Evolutionary conservation across 2,888 invertebrate species (phyloP).

Genomic region (Drosophila siamana): DNA sequence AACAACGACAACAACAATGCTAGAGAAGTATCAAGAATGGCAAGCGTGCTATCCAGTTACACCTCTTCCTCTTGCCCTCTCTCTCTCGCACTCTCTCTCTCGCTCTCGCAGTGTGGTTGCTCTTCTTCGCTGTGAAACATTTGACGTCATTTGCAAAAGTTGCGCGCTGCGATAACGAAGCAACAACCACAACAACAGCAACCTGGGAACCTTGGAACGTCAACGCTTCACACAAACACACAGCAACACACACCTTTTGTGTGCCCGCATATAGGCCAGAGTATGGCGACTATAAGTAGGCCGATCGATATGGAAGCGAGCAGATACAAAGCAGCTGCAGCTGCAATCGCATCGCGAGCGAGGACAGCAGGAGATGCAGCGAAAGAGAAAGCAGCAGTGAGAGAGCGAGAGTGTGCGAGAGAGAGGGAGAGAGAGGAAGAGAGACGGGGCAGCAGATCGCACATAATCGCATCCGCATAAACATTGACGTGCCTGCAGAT

Average conservation of each 20-base stretch:
- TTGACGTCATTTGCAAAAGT: slow-evolving; percentile 78
- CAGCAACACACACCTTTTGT: slow-evolving; percentile 22
- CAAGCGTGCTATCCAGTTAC: slow-evolving; percentile 51
- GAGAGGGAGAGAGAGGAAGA: not conserved
- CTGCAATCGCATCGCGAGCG: slow-evolving; percentile 6
- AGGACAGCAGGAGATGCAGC: not conserved
- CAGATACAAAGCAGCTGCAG: slow-evolving; percentile 39
- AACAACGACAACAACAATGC: not conserved
- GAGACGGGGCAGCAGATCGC: slow-evolving; percentile 8
- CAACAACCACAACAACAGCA: slow-evolving; percentile 42
- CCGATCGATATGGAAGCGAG: slow-evolving; percentile 47
- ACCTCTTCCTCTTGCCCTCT: slow-evolving; percentile 6
- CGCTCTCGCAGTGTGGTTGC: not conserved
- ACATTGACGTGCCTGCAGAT: slow-evolving; percentile 16
- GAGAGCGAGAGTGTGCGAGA: not conserved
- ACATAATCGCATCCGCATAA: slow-evolving; percentile 35
- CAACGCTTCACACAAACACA: slow-evolving; percentile 17
- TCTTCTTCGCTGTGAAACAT: slow-evolving; percentile 45
- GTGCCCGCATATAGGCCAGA: slow-evolving; percentile 45
- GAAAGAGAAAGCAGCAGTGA: not conserved
- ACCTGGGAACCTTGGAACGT: slow-evolving; percentile 54
- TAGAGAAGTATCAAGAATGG: slow-evolving; percentile 31
- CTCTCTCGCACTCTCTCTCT: slow-evolving; percentile 1
- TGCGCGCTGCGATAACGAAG: slow-evolving; percentile 66
- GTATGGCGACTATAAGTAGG: slow-evolving; percentile 56